Conservation (phyloP, 2,888 invertebrate genomes). For the Eilema sororculum region DNA sequence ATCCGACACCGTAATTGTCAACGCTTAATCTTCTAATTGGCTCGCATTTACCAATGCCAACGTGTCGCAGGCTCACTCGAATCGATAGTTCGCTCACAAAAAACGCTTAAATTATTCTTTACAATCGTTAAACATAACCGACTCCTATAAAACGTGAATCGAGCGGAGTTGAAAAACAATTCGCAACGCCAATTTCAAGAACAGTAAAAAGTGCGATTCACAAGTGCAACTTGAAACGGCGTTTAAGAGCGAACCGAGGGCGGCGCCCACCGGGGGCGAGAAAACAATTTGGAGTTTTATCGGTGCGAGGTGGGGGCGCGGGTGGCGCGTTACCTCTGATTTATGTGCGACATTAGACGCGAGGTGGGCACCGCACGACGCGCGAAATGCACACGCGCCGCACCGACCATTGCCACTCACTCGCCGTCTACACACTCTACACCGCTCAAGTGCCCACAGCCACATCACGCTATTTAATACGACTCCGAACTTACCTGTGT, state of each 20-base stretch:
- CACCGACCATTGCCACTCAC: slow-evolving; percentile 68
- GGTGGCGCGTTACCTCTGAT: slow-evolving; percentile 79
- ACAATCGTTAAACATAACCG: slow-evolving; percentile 58
- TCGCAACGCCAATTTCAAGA: slow-evolving; percentile 83
- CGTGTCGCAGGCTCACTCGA: slow-evolving; percentile 69
- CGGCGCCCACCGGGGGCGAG: slow-evolving; percentile 85
- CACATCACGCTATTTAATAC: slow-evolving; percentile 15
- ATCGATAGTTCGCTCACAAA: slow-evolving; percentile 71
- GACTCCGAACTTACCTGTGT: neutral
- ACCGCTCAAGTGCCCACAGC: slow-evolving; percentile 27
- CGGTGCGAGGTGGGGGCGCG: slow-evolving; percentile 73
- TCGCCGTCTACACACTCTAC: slow-evolving; percentile 56
- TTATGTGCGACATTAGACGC: slow-evolving; percentile 81
- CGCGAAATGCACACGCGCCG: slow-evolving; percentile 77
- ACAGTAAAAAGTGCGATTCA: slow-evolving; percentile 87
- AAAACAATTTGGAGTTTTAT: slow-evolving; percentile 87
- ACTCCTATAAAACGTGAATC: slow-evolving; percentile 66
- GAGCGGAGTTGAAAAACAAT: slow-evolving; percentile 79
- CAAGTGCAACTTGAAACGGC: slow-evolving; percentile 87
- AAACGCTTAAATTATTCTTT: slow-evolving; percentile 60
- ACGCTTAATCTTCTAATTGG: slow-evolving; percentile 87
- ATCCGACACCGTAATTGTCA: slow-evolving; percentile 85
- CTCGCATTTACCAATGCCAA: slow-evolving; percentile 86
- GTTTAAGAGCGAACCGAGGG: slow-evolving; percentile 86
- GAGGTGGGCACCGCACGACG: slow-evolving; percentile 70